Percentiles rank a stretch among this genome's conserved stretches.
Evolutionary conservation across 2,797 vertebrate genomes (phyloP).

Genomic region (Coracias cyanogaster): DNA sequence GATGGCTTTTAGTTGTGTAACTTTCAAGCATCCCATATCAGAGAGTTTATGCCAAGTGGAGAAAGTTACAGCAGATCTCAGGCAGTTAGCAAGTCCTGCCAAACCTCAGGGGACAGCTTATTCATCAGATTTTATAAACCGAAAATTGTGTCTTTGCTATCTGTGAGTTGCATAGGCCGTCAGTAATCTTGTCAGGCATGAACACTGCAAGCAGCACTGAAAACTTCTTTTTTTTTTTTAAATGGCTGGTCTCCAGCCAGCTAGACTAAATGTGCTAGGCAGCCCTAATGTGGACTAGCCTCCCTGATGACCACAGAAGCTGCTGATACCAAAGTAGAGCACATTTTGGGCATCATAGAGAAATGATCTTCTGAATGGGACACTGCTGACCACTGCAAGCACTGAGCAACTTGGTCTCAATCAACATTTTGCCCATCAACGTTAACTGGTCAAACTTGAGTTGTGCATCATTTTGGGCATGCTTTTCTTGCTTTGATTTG

Average conservation of each 20-base stretch:
- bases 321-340: neutral
- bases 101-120: slow-evolving; percentile 33
- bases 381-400: neutral
- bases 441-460: neutral
- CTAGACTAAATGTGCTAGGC: neutral
- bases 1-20: slow-evolving; percentile 43
- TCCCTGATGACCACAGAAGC: neutral
- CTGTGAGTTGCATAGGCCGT: neutral
- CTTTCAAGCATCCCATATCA: slow-evolving; percentile 5
- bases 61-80: slow-evolving; percentile 54
- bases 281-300: neutral
- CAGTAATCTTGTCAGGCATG: neutral
- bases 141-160: slow-evolving; percentile 11
- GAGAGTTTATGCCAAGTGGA: slow-evolving; percentile 33
- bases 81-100: slow-evolving; percentile 8
- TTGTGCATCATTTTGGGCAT: neutral
- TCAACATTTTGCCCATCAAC: neutral
- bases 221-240: neutral
- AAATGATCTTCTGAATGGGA: neutral
- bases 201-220: neutral
- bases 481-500: neutral
- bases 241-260: neutral
- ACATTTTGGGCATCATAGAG: neutral
- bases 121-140: slow-evolving; percentile 40
- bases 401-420: neutral